Evolutionary conservation across 2,888 invertebrate species (phyloP), one percentile per base, ranked within the genome.

Genomic region (Megastigmus dorsalis): DNA sequence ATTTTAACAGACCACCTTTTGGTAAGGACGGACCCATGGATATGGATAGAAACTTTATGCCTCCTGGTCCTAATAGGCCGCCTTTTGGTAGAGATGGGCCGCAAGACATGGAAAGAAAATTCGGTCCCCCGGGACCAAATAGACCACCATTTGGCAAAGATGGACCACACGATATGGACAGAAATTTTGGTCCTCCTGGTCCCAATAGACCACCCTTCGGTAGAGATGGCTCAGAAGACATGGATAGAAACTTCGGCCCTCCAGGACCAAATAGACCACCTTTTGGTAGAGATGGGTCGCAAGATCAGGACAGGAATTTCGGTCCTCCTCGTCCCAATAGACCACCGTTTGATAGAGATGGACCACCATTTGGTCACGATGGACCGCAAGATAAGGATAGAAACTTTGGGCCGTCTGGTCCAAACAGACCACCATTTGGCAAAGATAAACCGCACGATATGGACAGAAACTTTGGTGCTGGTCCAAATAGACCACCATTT

Each of bases 61-160:
- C 50, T 23, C 45, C 38, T 55, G 43, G 76, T 15, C 60, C 69
- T 7, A 65, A 74, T 28, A 41, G 41, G 10, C 38, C 70, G 13
- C 67, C 55, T 23, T 55, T 67, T 23, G 67, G 73, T 5, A 68
- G 62, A 30, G 71, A 65, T 18, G 73, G 67, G 5, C 63, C 71
- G 3, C 65, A 65, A 30, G 73, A 70, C 52, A 70, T 10, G 75
- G 65, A 33, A 18, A 70, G 65, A 50, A 74, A 67, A 20, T 66
- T 69, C 13, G 41, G 43, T 3, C 23, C 57, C 1, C 10, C 10
- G 9, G 57, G 62, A 1, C 15, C 38, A 0, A 66, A 54, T 13
- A 28, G 6, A 54, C 41, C 54, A 10, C 66, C 66, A 2, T 66
- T 66, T 66, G 66, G 54, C 5, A 52, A 41, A 3, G 68, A 74